Evolutionary conservation across 2,797 vertebrate genomes (phyloP).

Genomic region (Botia kubotai): DNA sequence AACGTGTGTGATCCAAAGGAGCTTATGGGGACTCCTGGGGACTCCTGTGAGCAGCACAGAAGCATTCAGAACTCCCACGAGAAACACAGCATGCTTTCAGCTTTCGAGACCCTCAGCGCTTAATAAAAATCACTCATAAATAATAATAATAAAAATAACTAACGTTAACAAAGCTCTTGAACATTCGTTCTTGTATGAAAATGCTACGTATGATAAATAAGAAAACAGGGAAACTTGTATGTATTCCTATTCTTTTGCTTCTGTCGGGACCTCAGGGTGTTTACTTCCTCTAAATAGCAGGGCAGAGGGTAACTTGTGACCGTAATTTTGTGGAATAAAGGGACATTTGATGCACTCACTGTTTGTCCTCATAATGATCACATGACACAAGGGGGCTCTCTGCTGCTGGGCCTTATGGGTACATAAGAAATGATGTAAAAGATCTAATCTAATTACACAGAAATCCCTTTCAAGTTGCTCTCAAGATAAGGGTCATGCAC

Average conservation of each 20-base stretch:
- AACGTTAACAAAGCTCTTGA: conserved; percentile 16
- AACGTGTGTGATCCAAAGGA: conserved; percentile 41
- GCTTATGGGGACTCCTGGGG: conserved; percentile 37
- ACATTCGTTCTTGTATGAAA: conserved; percentile 25
- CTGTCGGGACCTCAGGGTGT: conserved; percentile 46
- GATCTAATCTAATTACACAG: conserved; percentile 36
- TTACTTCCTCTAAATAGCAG: conserved; percentile 57
- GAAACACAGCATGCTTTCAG: conserved; percentile 31
- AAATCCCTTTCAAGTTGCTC: conserved; percentile 45
- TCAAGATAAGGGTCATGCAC: conserved; percentile 38
- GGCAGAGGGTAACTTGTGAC: conserved; percentile 56
- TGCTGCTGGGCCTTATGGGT: conserved; percentile 35
- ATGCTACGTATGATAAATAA: background rate
- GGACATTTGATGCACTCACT: conserved; percentile 56
- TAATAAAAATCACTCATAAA: conserved; percentile 41
- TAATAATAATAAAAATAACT: conserved; percentile 9
- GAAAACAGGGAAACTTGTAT: background rate
- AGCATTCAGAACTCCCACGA: conserved; percentile 27
- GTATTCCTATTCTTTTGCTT: conserved; percentile 10
- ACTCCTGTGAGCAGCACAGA: conserved; percentile 32
- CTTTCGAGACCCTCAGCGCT: conserved; percentile 27
- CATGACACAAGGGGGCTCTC: conserved; percentile 49
- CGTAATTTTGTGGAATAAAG: conserved; percentile 56
- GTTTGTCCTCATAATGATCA: conserved; percentile 45
- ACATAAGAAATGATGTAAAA: conserved; percentile 34